A percentile compares a stretch with the other conserved stretches of the same genome.
Conservation (phyloP, 2,797 vertebrate species). For the Psittacula echo region DNA sequence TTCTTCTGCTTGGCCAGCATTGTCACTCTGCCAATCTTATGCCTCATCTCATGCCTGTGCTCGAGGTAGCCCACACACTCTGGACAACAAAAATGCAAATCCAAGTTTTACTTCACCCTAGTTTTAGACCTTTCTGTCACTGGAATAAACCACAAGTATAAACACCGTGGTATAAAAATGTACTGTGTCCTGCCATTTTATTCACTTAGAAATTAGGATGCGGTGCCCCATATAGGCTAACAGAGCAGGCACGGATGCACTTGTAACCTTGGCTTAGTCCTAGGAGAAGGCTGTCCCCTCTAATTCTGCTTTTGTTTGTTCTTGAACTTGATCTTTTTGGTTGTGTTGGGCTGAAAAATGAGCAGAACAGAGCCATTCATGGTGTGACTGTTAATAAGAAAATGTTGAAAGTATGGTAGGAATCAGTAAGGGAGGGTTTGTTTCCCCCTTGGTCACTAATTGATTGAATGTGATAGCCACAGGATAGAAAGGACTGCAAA, state of each 20-base stretch:
- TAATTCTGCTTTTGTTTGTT: not conserved
- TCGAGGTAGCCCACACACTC: not conserved
- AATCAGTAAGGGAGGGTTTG: accelerated
- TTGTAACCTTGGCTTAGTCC: not conserved
- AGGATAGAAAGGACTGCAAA: not conserved
- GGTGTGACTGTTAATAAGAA: not conserved
- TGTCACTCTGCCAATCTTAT: not conserved
- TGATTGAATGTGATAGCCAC: not conserved
- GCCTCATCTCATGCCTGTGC: not conserved
- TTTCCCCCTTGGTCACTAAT: not conserved
- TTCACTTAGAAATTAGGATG: not conserved
- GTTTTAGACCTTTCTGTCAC: not conserved
- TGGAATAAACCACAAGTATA: not conserved
- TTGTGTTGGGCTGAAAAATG: not conserved
- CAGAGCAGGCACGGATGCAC: accelerated
- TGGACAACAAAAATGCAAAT: not conserved
- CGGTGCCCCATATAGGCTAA: not conserved
- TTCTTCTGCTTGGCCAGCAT: not conserved
- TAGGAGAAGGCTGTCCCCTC: not conserved
- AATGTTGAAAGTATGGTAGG: not conserved
- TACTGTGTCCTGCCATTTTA: not conserved
- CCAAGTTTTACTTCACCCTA: not conserved
- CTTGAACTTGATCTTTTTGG: not conserved
- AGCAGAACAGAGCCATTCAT: accelerated
- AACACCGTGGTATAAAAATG: not conserved